Base-by-base conservation (phyloP, 2,888 invertebrate genomes). In the Coleophora flavipennella region DNA sequence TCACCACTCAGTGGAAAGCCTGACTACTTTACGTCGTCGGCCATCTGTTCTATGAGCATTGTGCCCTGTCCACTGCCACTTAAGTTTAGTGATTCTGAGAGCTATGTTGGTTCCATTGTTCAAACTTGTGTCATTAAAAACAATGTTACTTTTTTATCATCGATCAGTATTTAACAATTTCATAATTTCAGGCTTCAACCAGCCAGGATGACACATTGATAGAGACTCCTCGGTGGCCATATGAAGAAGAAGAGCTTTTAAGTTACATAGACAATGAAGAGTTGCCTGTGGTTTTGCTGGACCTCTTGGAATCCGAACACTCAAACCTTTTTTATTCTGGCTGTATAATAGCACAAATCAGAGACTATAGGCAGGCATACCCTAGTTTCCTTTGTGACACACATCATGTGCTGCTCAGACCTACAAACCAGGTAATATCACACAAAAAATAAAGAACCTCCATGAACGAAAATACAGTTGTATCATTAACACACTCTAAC, bases 241-340 rank as follows among this genome's bases (percentile, higher is more conserved):
- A 96, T 68, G 95, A 95, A 75, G 93, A 95, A 74, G 95, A 95
- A 63, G 91, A 94, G 64, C 76, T 96, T 47, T 85, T 97, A 52
- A 91, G 92, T 63, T 95, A 93, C 69, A 92, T 97, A 59, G 95
- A 96, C 73, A 93, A 92, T 75, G 95, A 95, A 73, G 92, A 96
- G 80, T 83, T 97, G 66, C 97, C 97, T 36, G 92, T 95, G 45
- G 90, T 93, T 63, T 86, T 97, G 42, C 87, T 94, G 46, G 95
- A 96, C 70, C 80, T 96, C 51, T 79, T 97, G 45, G 95, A 94
- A 67, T 87, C 91, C 8, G 92, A 92, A 64, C 90, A 94, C 66
- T 92, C 93, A 38, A 92, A 93, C 74, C 86, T 97, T 44, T 94
- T 95, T 81, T 95, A 96, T 74, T 93, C 91, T 55, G 96, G 96